Percentiles rank a stretch among this genome's conserved stretches.
phyloP scores from a whole-genome alignment of 2,113 vertebrate species.

The Kryptolebias marmoratus region DNA sequence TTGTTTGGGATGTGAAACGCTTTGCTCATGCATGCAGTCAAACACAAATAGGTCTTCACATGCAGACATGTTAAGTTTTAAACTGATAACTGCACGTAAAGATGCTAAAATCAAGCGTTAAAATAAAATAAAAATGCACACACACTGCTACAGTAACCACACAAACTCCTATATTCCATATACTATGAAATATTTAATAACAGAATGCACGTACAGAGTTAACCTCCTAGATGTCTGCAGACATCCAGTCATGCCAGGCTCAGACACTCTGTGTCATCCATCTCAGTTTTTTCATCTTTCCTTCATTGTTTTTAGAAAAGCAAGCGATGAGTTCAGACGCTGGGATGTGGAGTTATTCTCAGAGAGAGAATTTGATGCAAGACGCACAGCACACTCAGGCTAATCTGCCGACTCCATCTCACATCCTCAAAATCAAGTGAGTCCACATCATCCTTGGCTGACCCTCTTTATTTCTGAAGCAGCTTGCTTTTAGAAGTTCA shows the following conservation, averaged over 20 bases:
- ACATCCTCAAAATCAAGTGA: conserved; percentile 11
- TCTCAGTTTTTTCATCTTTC: conserved; percentile 47
- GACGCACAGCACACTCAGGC: conserved; percentile 14
- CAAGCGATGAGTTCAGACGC: conserved; percentile 50
- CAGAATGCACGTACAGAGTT: conserved; percentile 17
- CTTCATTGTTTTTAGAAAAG: conserved; percentile 61
- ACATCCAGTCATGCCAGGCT: conserved; percentile 61
- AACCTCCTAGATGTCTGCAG: conserved; percentile 61
- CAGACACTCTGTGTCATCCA: conserved; percentile 63
- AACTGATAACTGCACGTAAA: conserved; percentile 46
- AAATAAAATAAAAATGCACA: conserved; percentile 26
- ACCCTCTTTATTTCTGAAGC: conserved; percentile 9
- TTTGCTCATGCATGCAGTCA: conserved; percentile 28
- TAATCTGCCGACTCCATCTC: conserved; percentile 18
- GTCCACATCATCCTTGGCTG: conserved; percentile 19
- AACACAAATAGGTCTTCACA: conserved; percentile 14
- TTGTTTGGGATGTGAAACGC: conserved; percentile 22
- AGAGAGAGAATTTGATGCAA: conserved; percentile 40
- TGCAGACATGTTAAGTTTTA: conserved; percentile 24
- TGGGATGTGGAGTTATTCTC: conserved; percentile 43
- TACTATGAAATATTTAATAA: conserved; percentile 17
- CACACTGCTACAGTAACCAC: conserved; percentile 29
- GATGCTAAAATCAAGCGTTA: conserved; percentile 36
- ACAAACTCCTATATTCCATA: conserved; percentile 15
- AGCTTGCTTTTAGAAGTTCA: too few species aligned